Evolutionary conservation across 2,888 invertebrate genomes (phyloP).

Genomic region (Drosophila koepferae): DNA sequence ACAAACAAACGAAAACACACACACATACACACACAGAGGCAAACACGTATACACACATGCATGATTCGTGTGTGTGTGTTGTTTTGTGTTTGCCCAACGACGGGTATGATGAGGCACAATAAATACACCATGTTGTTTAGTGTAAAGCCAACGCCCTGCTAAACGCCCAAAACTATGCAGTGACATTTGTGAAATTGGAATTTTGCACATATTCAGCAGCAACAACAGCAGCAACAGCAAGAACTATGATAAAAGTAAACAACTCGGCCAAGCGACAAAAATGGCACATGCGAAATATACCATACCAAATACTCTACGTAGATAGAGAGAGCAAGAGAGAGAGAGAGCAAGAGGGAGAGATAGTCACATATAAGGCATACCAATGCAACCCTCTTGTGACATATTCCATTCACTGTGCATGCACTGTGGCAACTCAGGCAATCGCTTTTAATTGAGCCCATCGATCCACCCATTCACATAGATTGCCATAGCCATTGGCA

Average conservation of each 20-base stretch:
- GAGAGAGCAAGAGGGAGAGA: no score
- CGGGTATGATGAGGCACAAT: slow-evolving; percentile 46
- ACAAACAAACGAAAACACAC: slow-evolving; percentile 18
- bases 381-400: not conserved
- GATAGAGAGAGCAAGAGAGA: not conserved
- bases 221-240: slow-evolving; percentile 26
- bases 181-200: slow-evolving; percentile 77
- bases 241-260: slow-evolving; percentile 60
- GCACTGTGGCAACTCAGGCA: slow-evolving; percentile 27
- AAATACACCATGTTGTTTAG: slow-evolving; percentile 34
- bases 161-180: slow-evolving; percentile 70
- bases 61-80: not conserved
- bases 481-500: slow-evolving; percentile 16
- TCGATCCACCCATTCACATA: slow-evolving; percentile 29
- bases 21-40: not conserved
- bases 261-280: slow-evolving; percentile 64
- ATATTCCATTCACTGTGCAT: slow-evolving; percentile 1
- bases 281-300: slow-evolving; percentile 64
- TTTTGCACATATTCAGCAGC: slow-evolving; percentile 44
- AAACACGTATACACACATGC: slow-evolving; percentile 4
- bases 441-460: slow-evolving; percentile 42
- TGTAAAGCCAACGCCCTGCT: slow-evolving; percentile 32
- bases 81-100: slow-evolving; percentile 38
- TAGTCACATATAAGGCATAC: not conserved
- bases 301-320: slow-evolving; percentile 16